Evolutionary conservation across 2,888 invertebrate species (phyloP).

Genomic region (Argyresthia albistria): DNA sequence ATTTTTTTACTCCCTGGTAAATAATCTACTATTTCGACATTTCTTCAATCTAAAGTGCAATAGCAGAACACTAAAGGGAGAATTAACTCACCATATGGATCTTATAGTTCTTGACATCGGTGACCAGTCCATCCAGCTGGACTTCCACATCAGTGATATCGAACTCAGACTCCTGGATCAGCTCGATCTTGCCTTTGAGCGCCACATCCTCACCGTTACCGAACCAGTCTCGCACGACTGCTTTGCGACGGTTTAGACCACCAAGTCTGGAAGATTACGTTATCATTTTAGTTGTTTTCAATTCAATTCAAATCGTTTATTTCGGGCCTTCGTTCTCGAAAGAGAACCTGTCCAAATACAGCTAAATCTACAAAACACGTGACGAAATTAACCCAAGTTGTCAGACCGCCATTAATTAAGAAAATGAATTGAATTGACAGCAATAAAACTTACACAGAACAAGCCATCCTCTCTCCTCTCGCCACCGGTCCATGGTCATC

Average conservation of each 20-base stretch:
- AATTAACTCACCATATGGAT: conserved; percentile 84
- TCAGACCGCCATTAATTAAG: too few species aligned
- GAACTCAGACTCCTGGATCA: conserved; percentile 89
- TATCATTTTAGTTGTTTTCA: conserved; percentile 4
- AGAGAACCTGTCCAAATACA: too few species aligned
- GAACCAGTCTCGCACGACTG: conserved; percentile 90
- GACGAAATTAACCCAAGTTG: too few species aligned
- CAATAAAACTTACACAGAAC: conserved; percentile 78
- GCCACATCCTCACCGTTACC: conserved; percentile 79
- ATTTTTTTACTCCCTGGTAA: too few species aligned
- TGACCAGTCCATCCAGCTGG: conserved; percentile 77
- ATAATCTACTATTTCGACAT: too few species aligned
- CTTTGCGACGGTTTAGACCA: conserved; percentile 84
- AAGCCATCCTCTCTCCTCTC: conserved; percentile 89
- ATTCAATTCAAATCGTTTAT: background rate
- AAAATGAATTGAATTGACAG: too few species aligned
- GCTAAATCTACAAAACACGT: too few species aligned
- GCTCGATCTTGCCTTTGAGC: conserved; percentile 83
- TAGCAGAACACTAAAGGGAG: too few species aligned
- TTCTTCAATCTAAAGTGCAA: too few species aligned
- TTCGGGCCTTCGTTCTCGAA: background rate
- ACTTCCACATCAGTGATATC: conserved; percentile 86
- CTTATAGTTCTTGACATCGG: conserved; percentile 80
- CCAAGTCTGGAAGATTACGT: conserved; percentile 71
- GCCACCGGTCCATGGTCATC: conserved; percentile 91